A percentile compares a stretch with the other conserved stretches of the same genome.
Conservation (phyloP, 2,888 invertebrate species). For the Craniophora ligustri region DNA sequence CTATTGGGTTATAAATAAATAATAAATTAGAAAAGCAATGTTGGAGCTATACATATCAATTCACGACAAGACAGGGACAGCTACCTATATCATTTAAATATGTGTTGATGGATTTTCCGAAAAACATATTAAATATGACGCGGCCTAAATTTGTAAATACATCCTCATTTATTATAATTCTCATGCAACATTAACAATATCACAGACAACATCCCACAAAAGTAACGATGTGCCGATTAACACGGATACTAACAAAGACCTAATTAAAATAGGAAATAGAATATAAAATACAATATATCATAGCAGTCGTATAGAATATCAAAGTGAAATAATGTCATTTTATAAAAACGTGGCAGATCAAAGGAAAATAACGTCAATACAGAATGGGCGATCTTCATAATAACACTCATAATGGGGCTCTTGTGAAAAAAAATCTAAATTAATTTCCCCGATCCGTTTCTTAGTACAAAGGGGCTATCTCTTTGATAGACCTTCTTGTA, state of each 20-base stretch:
- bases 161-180: slow-evolving; percentile 8
- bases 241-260: slow-evolving; percentile 42
- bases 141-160: no score
- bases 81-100: no score
- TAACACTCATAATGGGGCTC: slow-evolving; percentile 60
- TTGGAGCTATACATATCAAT: no score
- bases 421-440: slow-evolving; percentile 76
- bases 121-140: no score
- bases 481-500: slow-evolving; percentile 78
- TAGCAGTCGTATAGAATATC: slow-evolving; percentile 68
- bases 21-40: no score
- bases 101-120: neutral
- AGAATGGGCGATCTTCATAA: slow-evolving; percentile 61
- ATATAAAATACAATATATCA: slow-evolving; percentile 59
- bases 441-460: slow-evolving; percentile 81
- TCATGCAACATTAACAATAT: slow-evolving; percentile 16
- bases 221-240: slow-evolving; percentile 32
- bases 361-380: slow-evolving; percentile 78
- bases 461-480: slow-evolving; percentile 74
- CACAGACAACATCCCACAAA: slow-evolving; percentile 1
- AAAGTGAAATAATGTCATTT: slow-evolving; percentile 83
- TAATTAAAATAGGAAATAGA: slow-evolving; percentile 58
- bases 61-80: no score
- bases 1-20: no score
- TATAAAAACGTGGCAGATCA: slow-evolving; percentile 74